These are phyloP conservation scores for Acanthisitta chloris DNA, from an alignment of 2,113 vertebrate species.

Conservation along the genomic window DNA sequence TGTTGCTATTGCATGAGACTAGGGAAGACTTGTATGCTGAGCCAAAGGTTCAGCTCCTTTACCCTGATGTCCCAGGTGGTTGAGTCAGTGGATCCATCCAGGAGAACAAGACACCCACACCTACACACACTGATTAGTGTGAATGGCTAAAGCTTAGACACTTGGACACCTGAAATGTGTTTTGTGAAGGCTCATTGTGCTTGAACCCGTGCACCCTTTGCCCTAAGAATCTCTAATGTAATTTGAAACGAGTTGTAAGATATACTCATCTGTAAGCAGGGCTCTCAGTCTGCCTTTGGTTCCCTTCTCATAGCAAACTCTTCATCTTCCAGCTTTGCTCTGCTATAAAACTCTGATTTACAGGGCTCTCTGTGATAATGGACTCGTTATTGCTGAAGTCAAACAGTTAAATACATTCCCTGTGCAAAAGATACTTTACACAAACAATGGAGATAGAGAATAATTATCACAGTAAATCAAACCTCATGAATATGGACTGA, in stretches of 20 bases:
- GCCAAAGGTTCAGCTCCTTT: neutral
- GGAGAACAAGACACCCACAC: neutral
- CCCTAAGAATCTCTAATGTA: neutral
- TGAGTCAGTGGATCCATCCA: neutral
- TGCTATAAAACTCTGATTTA: neutral
- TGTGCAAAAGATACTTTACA: neutral
- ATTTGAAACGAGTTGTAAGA: neutral
- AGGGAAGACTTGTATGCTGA: neutral
- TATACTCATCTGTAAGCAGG: neutral
- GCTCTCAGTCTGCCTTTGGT: neutral
- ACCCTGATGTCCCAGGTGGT: neutral
- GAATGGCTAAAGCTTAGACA: neutral
- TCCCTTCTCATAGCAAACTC: neutral
- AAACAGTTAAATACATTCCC: neutral
- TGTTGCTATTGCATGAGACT: neutral
- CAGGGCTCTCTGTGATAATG: neutral
- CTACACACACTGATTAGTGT: too few relatives aligned
- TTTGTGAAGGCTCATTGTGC: neutral
- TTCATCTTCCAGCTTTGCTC: neutral
- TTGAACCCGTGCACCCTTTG: neutral
- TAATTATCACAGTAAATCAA: constrained; percentile 1
- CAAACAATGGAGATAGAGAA: neutral
- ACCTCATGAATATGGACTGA: constrained; percentile 7
- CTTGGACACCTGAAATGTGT: neutral
- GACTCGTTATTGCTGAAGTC: neutral